Evolutionary conservation across 1,140 invertebrate genomes (phyloP), one percentile per base, ranked within the genome.

Genomic region (Branchinecta lynchi): DNA sequence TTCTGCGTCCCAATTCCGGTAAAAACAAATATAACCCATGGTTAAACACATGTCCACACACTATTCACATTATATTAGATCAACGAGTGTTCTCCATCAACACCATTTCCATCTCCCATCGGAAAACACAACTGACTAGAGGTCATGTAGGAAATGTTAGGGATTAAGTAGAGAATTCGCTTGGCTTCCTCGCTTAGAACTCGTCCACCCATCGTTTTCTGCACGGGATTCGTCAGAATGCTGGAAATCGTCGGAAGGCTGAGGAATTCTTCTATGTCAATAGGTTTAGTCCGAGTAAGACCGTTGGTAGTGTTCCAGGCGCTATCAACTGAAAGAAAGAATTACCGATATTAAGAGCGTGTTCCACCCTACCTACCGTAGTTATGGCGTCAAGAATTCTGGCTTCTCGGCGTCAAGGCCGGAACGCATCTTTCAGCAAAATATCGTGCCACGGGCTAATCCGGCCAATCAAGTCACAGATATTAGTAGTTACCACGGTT

Each of bases 41-140:
- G 5, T 32, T 32, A 32, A 32, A 5, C 32, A 32, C 32, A 32
- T 32, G 32, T 32, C 32, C 32, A 32, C 32, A 32, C 32, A 5
- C 32, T 32, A 32, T 32, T 32, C 5, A 32, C 32, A 32, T 32
- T 32, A 32, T 32, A 32, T 32, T 60, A 60, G 12, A 60, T 60
- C 12, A 60, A 20, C 17, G 51, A 60, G 2, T 60, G 51, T 3
- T 60, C 51, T 60, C 2, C 12, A 60, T 60, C 17, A 60, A 60
- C 3, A 60, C 32, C 32, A 32, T 12, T 60, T 20, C 17, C 51
- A 60, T 60, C 17, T 6, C 12, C 12, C 51, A 20, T 60, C 17
- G 51, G 51, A 6, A 60, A 60, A 60, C 51, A 60, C 51, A 60
- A 60, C 51, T 60, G 51, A 60, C 51, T 60, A 60, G 51, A 60